Conservation (phyloP, 2,888 invertebrate genomes). For the Octonoba sinensis region DNA sequence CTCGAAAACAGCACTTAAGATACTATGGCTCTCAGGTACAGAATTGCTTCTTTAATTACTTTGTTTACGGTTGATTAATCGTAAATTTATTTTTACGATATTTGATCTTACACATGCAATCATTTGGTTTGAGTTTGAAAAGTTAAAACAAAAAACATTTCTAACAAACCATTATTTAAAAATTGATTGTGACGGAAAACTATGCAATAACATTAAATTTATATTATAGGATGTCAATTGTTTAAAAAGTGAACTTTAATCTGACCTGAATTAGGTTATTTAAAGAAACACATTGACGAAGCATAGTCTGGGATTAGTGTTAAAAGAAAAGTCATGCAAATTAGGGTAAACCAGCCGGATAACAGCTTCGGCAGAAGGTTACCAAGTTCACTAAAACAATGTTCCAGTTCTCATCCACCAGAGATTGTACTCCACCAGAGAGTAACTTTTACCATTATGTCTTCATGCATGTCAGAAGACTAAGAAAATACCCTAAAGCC, state of each 20-base stretch:
- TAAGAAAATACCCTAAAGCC: constrained; percentile 3
- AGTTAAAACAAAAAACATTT: too few relatives aligned
- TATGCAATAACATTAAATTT: constrained; percentile 18
- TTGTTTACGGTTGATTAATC: too few relatives aligned
- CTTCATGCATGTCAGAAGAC: constrained; percentile 17
- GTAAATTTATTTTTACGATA: too few relatives aligned
- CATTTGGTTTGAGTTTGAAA: too few relatives aligned
- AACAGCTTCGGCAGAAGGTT: neutral
- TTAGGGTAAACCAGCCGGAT: neutral
- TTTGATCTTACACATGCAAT: too few relatives aligned
- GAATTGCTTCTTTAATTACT: too few relatives aligned
- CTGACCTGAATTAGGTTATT: constrained; percentile 22
- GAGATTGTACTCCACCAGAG: neutral
- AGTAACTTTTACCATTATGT: neutral
- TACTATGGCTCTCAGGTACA: too few relatives aligned
- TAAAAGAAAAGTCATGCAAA: neutral
- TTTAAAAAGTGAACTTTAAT: neutral
- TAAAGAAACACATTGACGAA: constrained; percentile 12
- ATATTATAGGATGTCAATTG: constrained; percentile 1
- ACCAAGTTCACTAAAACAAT: constrained; percentile 33
- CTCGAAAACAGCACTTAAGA: too few relatives aligned
- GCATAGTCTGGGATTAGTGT: too few relatives aligned
- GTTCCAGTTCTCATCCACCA: constrained; percentile 7
- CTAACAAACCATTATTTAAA: neutral
- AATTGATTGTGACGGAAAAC: constrained; percentile 12